phyloP scores from a whole-genome alignment of 2,888 invertebrate species.

The Mermis nigrescens region DNA sequence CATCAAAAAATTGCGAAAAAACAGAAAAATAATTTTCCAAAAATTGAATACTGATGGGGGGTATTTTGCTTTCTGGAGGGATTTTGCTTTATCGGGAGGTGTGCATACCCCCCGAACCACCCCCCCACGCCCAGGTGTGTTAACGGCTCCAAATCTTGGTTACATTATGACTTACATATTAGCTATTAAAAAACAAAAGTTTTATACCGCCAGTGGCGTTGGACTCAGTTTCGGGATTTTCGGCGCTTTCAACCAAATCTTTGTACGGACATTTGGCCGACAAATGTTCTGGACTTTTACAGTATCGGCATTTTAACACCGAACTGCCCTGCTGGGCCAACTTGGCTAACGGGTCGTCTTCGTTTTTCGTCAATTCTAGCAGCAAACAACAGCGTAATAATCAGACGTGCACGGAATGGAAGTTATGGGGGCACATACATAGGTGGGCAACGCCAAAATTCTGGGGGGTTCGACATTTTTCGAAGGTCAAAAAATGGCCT shows the following conservation, averaged over 20 bases:
- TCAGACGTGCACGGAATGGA: neutral
- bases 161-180: too few species aligned
- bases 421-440: neutral
- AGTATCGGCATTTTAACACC: slow-evolving; percentile 65
- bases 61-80: too few species aligned
- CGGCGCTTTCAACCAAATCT: slow-evolving; percentile 43
- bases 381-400: neutral
- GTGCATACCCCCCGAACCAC: neutral
- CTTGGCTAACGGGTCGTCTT: slow-evolving; percentile 8
- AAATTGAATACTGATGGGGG: too few species aligned
- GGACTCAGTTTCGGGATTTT: slow-evolving; percentile 13
- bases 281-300: slow-evolving; percentile 70
- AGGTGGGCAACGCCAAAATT: too few species aligned
- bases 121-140: neutral
- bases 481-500: too few species aligned
- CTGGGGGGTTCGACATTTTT: too few species aligned
- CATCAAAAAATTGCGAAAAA: too few species aligned
- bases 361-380: slow-evolving; percentile 6
- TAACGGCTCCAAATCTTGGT: too few species aligned
- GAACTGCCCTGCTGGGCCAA: slow-evolving; percentile 14
- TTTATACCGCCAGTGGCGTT: too few species aligned
- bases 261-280: slow-evolving; percentile 94
- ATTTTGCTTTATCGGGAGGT: too few species aligned
- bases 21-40: too few species aligned
- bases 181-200: too few species aligned